A percentile compares a stretch with the other conserved stretches of the same genome.
Conservation (phyloP, 2,113 vertebrate species). For the Daphoenositta chrysoptera region DNA sequence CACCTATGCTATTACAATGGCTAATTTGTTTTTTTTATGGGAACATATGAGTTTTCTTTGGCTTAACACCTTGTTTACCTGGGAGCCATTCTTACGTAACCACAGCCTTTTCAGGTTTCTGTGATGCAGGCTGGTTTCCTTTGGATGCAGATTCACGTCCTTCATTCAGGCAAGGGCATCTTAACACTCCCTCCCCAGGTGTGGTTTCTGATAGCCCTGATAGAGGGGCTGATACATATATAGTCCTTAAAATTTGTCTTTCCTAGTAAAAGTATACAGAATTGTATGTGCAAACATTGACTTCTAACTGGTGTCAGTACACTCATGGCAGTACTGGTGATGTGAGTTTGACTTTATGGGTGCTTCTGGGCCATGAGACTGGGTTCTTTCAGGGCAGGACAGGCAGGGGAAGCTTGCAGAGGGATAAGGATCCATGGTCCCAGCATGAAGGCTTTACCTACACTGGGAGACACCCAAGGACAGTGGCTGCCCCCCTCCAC, state of each 20-base stretch:
- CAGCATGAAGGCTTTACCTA: neutral
- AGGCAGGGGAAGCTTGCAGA: neutral
- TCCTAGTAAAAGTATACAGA: neutral
- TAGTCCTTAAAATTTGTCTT: neutral
- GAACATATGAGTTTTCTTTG: neutral
- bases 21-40: neutral
- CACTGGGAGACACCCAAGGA: neutral
- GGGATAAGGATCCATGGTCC: neutral
- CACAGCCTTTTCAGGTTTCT: neutral
- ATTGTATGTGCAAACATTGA: fast-evolving
- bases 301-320: neutral
- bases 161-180: neutral
- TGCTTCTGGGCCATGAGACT: neutral
- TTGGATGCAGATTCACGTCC: neutral
- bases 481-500: fast-evolving
- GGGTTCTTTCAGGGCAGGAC: neutral
- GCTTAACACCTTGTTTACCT: neutral
- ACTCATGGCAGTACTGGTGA: neutral
- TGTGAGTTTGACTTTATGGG: neutral
- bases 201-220: neutral
- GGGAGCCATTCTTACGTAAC: neutral
- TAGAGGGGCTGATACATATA: fast-evolving
- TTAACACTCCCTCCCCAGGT: neutral
- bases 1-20: neutral
- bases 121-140: neutral